Evolutionary conservation across 2,888 invertebrate species (phyloP).

Genomic region (Eucera pruinosa): DNA sequence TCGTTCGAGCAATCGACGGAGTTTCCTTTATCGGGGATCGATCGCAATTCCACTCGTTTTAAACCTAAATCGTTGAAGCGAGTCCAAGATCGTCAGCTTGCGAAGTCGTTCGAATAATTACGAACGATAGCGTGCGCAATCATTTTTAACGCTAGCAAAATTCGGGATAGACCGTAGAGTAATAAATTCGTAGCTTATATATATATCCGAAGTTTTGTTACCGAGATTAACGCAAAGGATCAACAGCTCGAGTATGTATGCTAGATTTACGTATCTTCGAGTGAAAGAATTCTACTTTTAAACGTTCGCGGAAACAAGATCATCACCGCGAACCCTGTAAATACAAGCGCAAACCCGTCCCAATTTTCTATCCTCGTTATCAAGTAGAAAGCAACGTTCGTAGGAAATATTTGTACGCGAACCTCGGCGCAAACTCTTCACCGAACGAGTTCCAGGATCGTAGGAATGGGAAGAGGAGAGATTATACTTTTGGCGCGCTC

Average conservation of each 20-base stretch:
- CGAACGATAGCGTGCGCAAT: too few species aligned
- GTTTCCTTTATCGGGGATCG: too few species aligned
- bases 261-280: constrained; percentile 69
- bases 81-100: too few species aligned
- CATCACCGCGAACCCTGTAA: background rate
- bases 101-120: too few species aligned
- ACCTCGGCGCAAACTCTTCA: background rate
- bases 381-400: background rate
- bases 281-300: constrained; percentile 12
- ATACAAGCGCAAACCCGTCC: background rate
- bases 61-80: too few species aligned
- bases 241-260: constrained; percentile 69
- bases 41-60: too few species aligned
- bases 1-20: too few species aligned
- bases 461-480: background rate
- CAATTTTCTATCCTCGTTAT: background rate
- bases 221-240: constrained; percentile 23
- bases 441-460: background rate
- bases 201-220: too few species aligned
- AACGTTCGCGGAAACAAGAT: background rate
- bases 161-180: background rate
- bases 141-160: background rate
- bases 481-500: too few species aligned
- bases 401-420: background rate
- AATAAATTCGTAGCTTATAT: background rate